Evolutionary conservation across 2,797 vertebrate species (phyloP).

Genomic region (Lepidocolaptes lacrymiger): DNA sequence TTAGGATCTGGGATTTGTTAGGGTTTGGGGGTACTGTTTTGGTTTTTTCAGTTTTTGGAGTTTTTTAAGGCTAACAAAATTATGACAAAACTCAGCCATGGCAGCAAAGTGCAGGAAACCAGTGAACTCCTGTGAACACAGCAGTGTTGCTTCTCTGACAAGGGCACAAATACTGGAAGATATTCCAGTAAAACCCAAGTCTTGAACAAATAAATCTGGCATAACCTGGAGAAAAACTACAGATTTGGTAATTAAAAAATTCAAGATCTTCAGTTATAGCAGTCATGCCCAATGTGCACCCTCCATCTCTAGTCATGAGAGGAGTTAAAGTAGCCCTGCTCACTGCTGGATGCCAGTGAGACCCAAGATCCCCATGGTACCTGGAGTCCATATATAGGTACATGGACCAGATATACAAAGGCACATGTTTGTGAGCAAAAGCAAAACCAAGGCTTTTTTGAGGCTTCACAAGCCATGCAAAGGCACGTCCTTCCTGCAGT

Average conservation of each 20-base stretch:
- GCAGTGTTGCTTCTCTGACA: background rate
- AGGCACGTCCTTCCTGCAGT: background rate
- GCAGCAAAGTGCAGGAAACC: background rate
- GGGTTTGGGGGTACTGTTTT: background rate
- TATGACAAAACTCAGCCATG: background rate
- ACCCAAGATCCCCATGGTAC: background rate
- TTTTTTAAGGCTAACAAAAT: background rate
- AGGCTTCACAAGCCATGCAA: background rate
- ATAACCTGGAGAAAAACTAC: background rate
- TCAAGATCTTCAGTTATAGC: background rate
- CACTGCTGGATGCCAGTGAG: background rate
- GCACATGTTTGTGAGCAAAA: background rate
- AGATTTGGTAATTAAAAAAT: background rate
- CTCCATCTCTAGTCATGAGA: background rate
- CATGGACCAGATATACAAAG: background rate
- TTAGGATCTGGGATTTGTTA: background rate
- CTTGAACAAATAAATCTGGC: background rate
- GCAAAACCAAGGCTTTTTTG: background rate
- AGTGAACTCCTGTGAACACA: background rate
- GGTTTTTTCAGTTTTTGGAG: background rate
- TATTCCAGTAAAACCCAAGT: background rate
- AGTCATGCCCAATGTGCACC: background rate
- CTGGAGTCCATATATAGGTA: background rate
- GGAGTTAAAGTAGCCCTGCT: background rate
- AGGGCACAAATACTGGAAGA: background rate